These are phyloP conservation scores for Ptychobarbus kaznakovi DNA, from an alignment of 2,797 vertebrate species.

Conservation along the genomic window DNA sequence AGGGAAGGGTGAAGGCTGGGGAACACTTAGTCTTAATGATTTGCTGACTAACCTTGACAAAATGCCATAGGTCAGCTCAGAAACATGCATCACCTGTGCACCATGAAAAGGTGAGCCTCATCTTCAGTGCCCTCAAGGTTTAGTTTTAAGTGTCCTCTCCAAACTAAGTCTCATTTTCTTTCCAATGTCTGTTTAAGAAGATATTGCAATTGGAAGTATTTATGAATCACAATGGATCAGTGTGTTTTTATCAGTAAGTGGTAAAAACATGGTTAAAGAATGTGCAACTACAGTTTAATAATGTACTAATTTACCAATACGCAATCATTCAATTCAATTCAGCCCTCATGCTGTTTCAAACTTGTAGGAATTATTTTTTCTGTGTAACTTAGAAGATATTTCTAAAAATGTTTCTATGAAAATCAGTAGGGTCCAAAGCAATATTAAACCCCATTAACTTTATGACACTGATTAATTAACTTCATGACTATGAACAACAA, in stretches of 20 bases:
- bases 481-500: no score
- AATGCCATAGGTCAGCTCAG: conserved; percentile 56
- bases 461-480: no score
- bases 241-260: background rate
- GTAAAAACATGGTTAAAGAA: background rate
- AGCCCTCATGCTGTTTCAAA: background rate
- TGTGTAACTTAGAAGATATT: background rate
- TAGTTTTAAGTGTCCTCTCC: background rate
- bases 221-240: background rate
- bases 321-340: background rate
- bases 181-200: conserved; percentile 11
- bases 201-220: background rate
- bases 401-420: background rate
- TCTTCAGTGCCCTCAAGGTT: background rate
- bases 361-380: background rate
- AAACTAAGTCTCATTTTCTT: background rate
- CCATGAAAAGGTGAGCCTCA: conserved; percentile 24
- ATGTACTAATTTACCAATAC: background rate
- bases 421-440: background rate
- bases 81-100: conserved; percentile 40
- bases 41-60: conserved; percentile 54
- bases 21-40: conserved; percentile 49
- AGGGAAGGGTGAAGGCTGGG: conserved; percentile 55
- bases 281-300: background rate
- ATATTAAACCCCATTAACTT: background rate